Evolutionary conservation across 2,113 vertebrate genomes (phyloP), one percentile per base, ranked within the genome.

Genomic region (Lates calcarifer): DNA sequence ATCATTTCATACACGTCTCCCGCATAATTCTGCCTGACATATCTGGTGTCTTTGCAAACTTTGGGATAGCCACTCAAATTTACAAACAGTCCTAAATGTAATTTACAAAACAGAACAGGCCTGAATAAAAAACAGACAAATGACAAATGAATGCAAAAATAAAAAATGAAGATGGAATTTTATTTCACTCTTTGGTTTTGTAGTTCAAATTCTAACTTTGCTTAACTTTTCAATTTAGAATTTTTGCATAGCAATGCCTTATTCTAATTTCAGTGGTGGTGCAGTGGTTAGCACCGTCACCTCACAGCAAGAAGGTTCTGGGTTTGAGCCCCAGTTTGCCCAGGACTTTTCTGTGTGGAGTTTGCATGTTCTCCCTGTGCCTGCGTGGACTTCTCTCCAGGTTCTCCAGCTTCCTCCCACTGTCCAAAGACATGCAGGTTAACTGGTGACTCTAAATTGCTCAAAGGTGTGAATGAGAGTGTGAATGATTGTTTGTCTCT

Each of bases 21-120:
- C 22, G 68, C 56, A 15, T 37, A 64, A n/a, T 70, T 72, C 53
- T 41, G 37, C 14, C 39, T 47, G 72, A 72, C 66, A 26, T n/a
- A 8, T 60, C n/a, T 85, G 35, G 56, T 35, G 31, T 69, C 2
- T 53, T 33, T 35, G 33, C 14, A 3, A 31, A 68, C 62, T 67
- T 65, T 28, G 11, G 18, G 29, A n/a, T 58, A 28, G 7, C 24
- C 7, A 28, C 33, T n/a, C 5, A 28, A 81, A 43, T 81, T 53
- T 35, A 22, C 53, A 81, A 58, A 12, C 1, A 45, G 11, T 29
- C 28, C 61, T 33, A 13, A 67, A 24, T 66, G 5, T 49, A 51
- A 70, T 47, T 33, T 72, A 28, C 39, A 29, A 74, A 22, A 47
- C 60, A 20, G 51, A 65, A 11, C 18, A 20, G 22, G 47, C 26